Evolutionary conservation across 2,797 vertebrate genomes (phyloP).

Genomic region (Acropternis orthonyx): DNA sequence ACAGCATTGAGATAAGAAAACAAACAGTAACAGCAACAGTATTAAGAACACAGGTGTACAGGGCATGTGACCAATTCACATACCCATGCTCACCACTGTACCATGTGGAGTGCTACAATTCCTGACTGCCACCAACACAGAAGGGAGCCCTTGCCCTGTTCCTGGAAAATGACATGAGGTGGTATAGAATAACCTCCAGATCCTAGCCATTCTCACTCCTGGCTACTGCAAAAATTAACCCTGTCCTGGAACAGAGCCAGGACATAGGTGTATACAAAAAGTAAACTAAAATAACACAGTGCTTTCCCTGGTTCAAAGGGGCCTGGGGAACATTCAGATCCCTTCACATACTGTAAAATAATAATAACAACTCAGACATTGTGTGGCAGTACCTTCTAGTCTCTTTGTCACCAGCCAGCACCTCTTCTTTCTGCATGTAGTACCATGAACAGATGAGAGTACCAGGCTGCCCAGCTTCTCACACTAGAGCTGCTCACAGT

Average conservation of each 20-base stretch:
- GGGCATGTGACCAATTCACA: background rate
- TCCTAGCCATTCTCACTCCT: background rate
- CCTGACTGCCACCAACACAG: background rate
- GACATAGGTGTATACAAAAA: background rate
- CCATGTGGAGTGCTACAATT: background rate
- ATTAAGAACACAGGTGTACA: background rate
- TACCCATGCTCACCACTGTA: no score
- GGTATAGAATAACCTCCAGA: background rate
- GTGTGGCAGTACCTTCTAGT: background rate
- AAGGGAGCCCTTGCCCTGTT: background rate
- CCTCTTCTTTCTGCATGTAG: background rate
- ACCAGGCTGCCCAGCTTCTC: background rate
- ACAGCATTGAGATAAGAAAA: background rate
- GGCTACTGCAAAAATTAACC: background rate
- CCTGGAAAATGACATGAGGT: background rate
- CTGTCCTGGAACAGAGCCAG: background rate
- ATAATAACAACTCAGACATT: background rate
- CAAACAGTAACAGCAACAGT: rapidly evolving
- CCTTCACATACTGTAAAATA: no score
- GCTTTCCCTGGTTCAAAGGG: background rate
- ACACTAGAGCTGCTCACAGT: background rate
- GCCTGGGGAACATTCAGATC: background rate
- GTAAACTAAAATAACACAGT: background rate
- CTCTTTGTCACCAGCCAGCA: background rate
- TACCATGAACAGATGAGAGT: rapidly evolving